Percentiles rank a stretch among this genome's conserved stretches.
These are phyloP conservation scores for Rhorus exstirpatorius DNA, from an alignment of 2,888 invertebrate genomes.

Conservation along the genomic window DNA sequence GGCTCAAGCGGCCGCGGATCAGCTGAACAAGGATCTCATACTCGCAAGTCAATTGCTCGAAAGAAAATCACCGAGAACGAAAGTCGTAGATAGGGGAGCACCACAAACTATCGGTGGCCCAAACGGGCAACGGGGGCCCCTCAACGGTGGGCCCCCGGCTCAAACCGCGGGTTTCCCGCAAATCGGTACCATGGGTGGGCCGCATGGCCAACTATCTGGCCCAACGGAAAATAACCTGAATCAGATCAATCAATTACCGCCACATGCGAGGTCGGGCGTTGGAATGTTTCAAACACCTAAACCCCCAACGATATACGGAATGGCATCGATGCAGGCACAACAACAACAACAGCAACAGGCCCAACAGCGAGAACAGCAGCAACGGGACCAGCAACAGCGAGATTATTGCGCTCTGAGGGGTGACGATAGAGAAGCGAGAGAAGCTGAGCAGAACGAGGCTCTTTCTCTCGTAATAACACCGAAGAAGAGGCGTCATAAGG, in stretches of 20 bases:
- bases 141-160: slow-evolving; percentile 85
- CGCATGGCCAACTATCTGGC: slow-evolving; percentile 83
- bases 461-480: slow-evolving; percentile 97
- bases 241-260: slow-evolving; percentile 87
- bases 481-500: slow-evolving; percentile 99
- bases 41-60: slow-evolving; percentile 94
- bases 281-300: slow-evolving; percentile 95
- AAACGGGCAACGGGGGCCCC: slow-evolving; percentile 85
- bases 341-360: slow-evolving; percentile 85
- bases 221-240: slow-evolving; percentile 87
- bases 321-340: slow-evolving; percentile 85
- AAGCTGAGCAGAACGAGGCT: slow-evolving; percentile 97
- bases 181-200: slow-evolving; percentile 86
- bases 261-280: slow-evolving; percentile 90
- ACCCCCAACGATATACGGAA: slow-evolving; percentile 88
- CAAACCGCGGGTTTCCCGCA: slow-evolving; percentile 88
- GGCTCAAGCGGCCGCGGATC: slow-evolving; percentile 93
- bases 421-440: slow-evolving; percentile 85
- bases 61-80: slow-evolving; percentile 93
- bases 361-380: slow-evolving; percentile 77
- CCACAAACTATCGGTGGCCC: slow-evolving; percentile 86
- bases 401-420: slow-evolving; percentile 82
- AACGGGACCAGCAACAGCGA: slow-evolving; percentile 82
- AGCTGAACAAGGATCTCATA: slow-evolving; percentile 94
- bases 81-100: slow-evolving; percentile 90